Base-by-base conservation (phyloP, 2,797 vertebrate species). In the Hypotaenidia philippensis region DNA sequence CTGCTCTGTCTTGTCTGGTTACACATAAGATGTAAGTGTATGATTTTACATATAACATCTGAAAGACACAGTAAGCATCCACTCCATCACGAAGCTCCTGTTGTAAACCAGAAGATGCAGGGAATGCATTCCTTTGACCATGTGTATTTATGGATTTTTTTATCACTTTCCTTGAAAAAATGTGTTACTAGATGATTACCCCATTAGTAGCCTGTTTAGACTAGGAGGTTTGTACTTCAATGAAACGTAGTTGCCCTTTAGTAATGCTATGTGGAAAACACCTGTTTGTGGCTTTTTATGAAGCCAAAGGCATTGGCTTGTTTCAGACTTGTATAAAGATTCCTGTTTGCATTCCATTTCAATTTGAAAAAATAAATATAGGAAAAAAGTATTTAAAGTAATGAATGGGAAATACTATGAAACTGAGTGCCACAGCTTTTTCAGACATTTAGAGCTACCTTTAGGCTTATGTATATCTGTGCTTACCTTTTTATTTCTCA, bases 101-200 rank as follows among this genome's bases (percentile, higher is more conserved):
- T 49, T 76, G 40, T 31, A 72, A 76, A 31, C 13, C 26, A 64
- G 53, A 49, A 31, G 49, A 31, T 47, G 25, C 47, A 70, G 65
- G 36, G 32, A 64, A n/a, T 50, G 19, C 25, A 12, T 77, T 86
- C 17, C 26, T 55, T 81, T 70, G 23, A 40, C 57, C 26, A 8
- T 0, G 0, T 57, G 23, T 7, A 5, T 76, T 75, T 82, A 22
- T 26, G 1, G 49, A 4, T 25, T 49, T 4, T 55, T 82, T 87
- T 26, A 31, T 34, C 9, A 20, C 21, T 55, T 59, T 20, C 75
- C 32, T 41, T 31, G 9, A 49, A 65, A 68, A 53, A 21, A 6
- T 2, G 3, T 52, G 29, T 22, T 63, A 75, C 23, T 41, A 53
- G 38, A 55, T 45, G 45, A 17, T 65, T 81, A 31, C 64, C 16